Base-by-base conservation (phyloP, 1,140 invertebrate species). In the Pseudomyrmex pallidus region DNA sequence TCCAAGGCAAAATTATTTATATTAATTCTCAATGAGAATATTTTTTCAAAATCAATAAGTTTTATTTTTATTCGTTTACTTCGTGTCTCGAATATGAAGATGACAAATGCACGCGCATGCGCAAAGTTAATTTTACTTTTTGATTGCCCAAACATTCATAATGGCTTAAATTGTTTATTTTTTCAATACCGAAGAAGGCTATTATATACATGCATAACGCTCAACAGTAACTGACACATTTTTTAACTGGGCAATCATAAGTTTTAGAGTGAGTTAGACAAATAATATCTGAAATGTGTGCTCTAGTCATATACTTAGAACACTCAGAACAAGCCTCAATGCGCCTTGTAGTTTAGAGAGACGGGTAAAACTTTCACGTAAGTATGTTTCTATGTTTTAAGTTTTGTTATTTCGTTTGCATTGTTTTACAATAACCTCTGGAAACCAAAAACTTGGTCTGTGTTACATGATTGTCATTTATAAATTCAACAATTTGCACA, bases 1-100 rank as follows among this genome's bases (percentile, higher is more conserved):
- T 93, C 96, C 96, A 63, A 94, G 95, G 90, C 95, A 96, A 91
- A 95, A 96, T 92, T 96, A 96, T 90, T 92, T 93, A 74, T 94
- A 94, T 83, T 94, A 74, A 91, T 82, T 63, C 63, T 0, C 25
- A 12, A 66, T 66, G 35, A 35, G 35, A 35, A 57, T 7, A 62
- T 3, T 67, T 57, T 62, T 66, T 52, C 48, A 56, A 61, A 48
- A 85, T 66, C 50, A 25, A 86, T 67, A 67, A 77, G 72, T n/a
- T 85, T 82, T 74, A 66, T 61, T 70, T 63, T 62, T 54, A 48
- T 59, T 82, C 12, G 10, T 68, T 35, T 35, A 35, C 35, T 35
- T 35, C 5, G 35, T 35, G 35, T 50, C 2, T 67, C 12, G 15
- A 56, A 54, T 25, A 52, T 22, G 20, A 70, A 35, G 22, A 35